phyloP scores from a whole-genome alignment of 2,113 vertebrate species.

The Nothocercus julius region DNA sequence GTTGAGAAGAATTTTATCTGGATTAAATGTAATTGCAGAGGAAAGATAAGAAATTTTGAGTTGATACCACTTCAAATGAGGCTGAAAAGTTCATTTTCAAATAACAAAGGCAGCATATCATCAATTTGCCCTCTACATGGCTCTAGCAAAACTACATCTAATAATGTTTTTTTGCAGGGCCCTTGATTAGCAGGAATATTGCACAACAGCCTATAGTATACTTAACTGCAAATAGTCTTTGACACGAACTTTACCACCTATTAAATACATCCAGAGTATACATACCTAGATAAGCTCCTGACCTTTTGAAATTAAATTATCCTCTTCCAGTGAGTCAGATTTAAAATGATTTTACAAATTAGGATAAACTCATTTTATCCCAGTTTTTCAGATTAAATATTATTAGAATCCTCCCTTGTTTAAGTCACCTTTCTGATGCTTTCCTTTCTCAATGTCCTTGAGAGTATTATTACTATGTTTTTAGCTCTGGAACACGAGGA shows the following conservation, averaged over 20 bases:
- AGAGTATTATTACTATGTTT: not conserved
- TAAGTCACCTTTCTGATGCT: conserved; percentile 50
- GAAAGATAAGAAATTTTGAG: not conserved
- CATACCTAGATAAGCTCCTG: not conserved
- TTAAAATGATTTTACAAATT: conserved; percentile 66
- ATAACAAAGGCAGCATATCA: not conserved
- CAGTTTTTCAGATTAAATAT: conserved; percentile 67
- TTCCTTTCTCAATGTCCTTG: conserved; percentile 42
- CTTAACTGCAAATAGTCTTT: not conserved
- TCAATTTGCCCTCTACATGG: not conserved
- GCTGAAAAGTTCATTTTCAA: not conserved
- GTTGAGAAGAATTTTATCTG: not conserved
- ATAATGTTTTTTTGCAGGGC: not conserved
- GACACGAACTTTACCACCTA: not conserved
- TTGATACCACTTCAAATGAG: not conserved
- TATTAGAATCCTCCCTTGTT: conserved; percentile 47
- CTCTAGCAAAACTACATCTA: not conserved
- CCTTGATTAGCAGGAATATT: not conserved
- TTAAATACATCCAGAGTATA: not conserved
- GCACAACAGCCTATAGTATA: not conserved
- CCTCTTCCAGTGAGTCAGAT: conserved; percentile 40
- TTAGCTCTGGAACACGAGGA: not conserved
- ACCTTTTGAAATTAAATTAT: conserved; percentile 61
- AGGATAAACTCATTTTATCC: conserved; percentile 72
- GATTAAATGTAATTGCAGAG: not conserved